Evolutionary conservation across 2,113 vertebrate species (phyloP).

Genomic region (Lamprotornis superbus): DNA sequence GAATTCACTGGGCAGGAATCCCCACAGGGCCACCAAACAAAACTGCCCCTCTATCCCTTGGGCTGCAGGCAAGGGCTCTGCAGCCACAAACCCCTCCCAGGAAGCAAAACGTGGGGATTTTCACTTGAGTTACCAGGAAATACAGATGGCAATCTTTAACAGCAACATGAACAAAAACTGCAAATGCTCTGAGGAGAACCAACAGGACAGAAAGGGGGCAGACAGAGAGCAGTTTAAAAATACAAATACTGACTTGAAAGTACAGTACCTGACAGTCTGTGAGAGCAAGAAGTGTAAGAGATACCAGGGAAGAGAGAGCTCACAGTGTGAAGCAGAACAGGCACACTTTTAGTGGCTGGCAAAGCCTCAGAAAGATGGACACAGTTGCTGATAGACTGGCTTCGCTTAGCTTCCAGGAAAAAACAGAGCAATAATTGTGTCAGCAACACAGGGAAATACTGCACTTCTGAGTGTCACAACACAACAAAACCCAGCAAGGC

Average conservation of each 20-base stretch:
- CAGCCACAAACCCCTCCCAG: too few species aligned
- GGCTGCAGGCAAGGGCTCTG: too few species aligned
- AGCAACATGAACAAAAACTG: neutral
- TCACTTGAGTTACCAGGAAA: neutral
- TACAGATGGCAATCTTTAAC: neutral
- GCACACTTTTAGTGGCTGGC: conserved; percentile 95
- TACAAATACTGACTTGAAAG: conserved; percentile 46
- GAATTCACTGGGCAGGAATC: neutral
- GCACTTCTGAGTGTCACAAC: neutral
- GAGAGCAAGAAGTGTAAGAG: conserved; percentile 97
- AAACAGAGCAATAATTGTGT: conserved; percentile 75
- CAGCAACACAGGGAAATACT: conserved; percentile 16
- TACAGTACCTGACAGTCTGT: conserved; percentile 96
- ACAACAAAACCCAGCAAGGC: neutral
- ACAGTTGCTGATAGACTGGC: conserved; percentile 99
- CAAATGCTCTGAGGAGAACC: neutral
- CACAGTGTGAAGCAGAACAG: conserved; percentile 98
- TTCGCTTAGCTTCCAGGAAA: conserved; percentile 93
- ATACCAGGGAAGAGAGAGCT: conserved; percentile 98
- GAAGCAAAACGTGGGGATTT: too few species aligned
- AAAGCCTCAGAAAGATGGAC: conserved; percentile 96
- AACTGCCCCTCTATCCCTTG: neutral
- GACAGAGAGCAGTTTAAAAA: conserved; percentile 7
- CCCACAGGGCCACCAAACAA: neutral
- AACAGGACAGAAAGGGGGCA: neutral